Base-by-base conservation (phyloP, 2,888 invertebrate genomes). In the Scaptomyza parva region DNA sequence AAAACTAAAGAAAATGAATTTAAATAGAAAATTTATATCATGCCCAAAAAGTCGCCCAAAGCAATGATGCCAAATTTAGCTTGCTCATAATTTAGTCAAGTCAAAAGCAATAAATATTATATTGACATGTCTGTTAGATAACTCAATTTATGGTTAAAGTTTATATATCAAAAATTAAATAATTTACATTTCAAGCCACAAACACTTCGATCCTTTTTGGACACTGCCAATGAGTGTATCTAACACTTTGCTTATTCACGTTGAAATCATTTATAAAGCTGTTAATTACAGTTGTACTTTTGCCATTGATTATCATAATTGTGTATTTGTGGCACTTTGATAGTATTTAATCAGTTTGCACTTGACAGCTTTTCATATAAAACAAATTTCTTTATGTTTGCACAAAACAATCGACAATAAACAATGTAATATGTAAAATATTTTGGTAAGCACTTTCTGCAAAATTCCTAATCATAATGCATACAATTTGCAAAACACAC, bases 391-490 rank as follows among this genome's bases (percentile, higher is more conserved):
- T 14, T 69, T 48, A 22, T 30, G 28, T 67, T 61, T 5, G 39
- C 18, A 9, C n/a, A 7, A 47, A 39, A 52, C 47, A 53, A 70
- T 74, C 39, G 55, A 70, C 37, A 37, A 17, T 37, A 37, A 37
- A 37, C 17, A 37, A 33, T 53, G 35, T 57, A 53, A 48, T 45
- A 43, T 45, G 30, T 30, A 24, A 43, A 53, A 62, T 50, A 9
- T 47, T 47, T 40, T 9, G 9, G 51, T 54, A 51, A 71, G 53
- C 41, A 51, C 55, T 71, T 73, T 48, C 52, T 20, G 28, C 65
- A 57, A 59, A 60, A 76, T 70, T 45, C 45, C 53, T 71, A 76
- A 73, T 65, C 76, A 76, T 60, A 76, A 59, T 57, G 55, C 65
- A 65, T 55, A 73, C 72, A 72, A 72, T 70, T 72, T 76, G 54